A percentile compares a stretch with the other conserved stretches of the same genome.
These are phyloP conservation scores for Aphis gossypii DNA, from an alignment of 1,140 invertebrate genomes.

Conservation along the genomic window DNA sequence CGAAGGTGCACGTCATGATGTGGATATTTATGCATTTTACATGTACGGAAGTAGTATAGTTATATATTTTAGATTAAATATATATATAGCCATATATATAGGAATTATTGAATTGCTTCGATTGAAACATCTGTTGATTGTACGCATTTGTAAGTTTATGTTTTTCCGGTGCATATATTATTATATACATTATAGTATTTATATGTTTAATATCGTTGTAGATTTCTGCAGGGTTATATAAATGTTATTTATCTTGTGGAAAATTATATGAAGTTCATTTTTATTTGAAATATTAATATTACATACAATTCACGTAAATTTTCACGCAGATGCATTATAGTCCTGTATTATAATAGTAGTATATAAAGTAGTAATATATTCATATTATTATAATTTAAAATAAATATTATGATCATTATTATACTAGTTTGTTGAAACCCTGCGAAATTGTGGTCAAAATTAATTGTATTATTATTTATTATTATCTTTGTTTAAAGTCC, in stretches of 20 bases:
- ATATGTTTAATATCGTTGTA: background rate
- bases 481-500: background rate
- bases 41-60: background rate
- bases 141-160: background rate
- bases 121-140: background rate
- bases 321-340: background rate
- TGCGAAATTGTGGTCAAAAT: background rate
- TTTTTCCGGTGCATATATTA: background rate
- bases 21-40: background rate
- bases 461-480: background rate
- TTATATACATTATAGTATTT: background rate
- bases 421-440: background rate
- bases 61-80: background rate
- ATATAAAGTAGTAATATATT: background rate
- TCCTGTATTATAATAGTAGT: background rate
- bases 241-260: background rate
- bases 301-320: background rate
- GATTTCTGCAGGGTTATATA: background rate
- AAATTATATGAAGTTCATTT: background rate
- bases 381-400: background rate
- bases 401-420: background rate
- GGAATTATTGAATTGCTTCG: background rate
- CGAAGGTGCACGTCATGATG: background rate
- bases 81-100: background rate
- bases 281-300: background rate